phyloP scores from a whole-genome alignment of 2,888 invertebrate species.

The Strigamia crassipes region DNA sequence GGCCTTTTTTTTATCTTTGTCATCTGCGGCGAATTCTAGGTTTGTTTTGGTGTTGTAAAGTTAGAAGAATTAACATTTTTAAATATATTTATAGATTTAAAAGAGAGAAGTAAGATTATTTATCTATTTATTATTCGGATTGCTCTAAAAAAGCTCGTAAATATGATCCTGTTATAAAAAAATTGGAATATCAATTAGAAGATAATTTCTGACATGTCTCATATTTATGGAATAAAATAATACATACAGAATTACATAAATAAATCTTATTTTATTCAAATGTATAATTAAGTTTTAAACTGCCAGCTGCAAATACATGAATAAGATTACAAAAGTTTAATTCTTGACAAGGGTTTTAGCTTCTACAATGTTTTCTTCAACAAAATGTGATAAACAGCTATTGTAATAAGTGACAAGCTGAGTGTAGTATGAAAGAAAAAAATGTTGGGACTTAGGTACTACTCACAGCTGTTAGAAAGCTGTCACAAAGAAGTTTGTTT shows the following conservation, averaged over 20 bases:
- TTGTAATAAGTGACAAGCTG: slow-evolving; percentile 38
- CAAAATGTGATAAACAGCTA: slow-evolving; percentile 37
- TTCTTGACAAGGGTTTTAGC: slow-evolving; percentile 27
- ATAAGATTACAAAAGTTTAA: slow-evolving; percentile 10
- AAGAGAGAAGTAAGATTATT: neutral
- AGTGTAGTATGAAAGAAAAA: slow-evolving; percentile 11
- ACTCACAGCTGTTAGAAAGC: slow-evolving; percentile 28
- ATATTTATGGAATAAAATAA: slow-evolving; percentile 6
- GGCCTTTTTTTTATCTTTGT: no score
- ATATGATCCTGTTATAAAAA: neutral
- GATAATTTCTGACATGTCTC: neutral
- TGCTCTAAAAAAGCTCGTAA: neutral
- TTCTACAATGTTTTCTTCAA: slow-evolving; percentile 37
- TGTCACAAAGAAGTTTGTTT: slow-evolving; percentile 39
- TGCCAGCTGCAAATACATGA: slow-evolving; percentile 29
- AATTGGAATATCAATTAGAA: neutral
- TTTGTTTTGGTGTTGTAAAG: no score
- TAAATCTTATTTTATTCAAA: slow-evolving; percentile 2
- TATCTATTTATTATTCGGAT: neutral
- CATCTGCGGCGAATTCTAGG: no score
- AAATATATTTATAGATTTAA: neutral
- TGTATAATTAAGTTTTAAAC: slow-evolving; percentile 29
- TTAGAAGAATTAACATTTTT: no score
- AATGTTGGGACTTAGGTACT: slow-evolving; percentile 6
- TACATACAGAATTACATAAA: neutral